phyloP scores from a whole-genome alignment of 2,888 invertebrate species.

The Dicyrtomina minuta region DNA sequence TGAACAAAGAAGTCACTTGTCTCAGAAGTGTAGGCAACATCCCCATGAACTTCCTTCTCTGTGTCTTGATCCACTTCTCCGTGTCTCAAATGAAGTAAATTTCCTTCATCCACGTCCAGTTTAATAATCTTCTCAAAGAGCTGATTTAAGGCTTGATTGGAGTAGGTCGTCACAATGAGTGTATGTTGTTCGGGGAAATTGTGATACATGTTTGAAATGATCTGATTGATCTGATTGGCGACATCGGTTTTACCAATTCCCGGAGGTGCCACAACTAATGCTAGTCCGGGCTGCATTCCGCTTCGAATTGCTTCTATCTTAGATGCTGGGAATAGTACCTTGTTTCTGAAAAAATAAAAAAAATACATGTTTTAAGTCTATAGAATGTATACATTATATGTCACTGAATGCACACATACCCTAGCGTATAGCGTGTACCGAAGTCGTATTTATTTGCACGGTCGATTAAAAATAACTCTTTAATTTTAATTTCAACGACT shows the following conservation, averaged over 20 bases:
- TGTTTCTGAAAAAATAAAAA: no score
- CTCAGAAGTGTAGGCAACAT: constrained; percentile 95
- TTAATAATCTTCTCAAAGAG: constrained; percentile 98
- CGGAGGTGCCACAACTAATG: no score
- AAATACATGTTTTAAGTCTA: no score
- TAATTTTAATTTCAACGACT: no score
- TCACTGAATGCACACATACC: no score
- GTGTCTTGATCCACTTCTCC: constrained; percentile 93
- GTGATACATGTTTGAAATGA: constrained; percentile 98
- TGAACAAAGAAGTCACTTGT: constrained; percentile 96
- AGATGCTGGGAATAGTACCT: no score
- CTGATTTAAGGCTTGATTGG: constrained; percentile 98
- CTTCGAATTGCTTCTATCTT: no score
- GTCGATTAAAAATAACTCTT: no score
- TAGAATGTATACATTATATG: no score
- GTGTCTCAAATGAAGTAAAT: constrained; percentile 95
- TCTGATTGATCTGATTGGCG: constrained; percentile 98
- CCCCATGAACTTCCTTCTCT: constrained; percentile 91
- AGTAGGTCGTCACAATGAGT: constrained; percentile 97
- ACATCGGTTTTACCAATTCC: constrained; percentile 86
- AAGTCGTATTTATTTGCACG: no score
- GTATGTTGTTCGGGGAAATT: constrained; percentile 98
- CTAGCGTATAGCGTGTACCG: no score
- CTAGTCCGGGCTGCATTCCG: no score
- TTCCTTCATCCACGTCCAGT: constrained; percentile 95